These are phyloP conservation scores for Apamea sordens DNA, from an alignment of 2,888 invertebrate species.

Conservation along the genomic window DNA sequence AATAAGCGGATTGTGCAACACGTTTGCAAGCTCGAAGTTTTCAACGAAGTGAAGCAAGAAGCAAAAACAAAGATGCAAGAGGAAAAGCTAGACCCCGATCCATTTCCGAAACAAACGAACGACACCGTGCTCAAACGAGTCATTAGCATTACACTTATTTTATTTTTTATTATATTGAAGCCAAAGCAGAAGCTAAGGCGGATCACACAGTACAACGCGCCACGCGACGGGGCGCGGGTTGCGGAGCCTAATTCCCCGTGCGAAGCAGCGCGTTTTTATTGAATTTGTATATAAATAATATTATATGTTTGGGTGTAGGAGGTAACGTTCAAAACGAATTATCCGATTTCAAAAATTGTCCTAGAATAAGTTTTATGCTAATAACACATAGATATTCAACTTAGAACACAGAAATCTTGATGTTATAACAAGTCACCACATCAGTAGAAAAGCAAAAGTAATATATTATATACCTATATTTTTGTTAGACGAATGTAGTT, in stretches of 20 bases:
- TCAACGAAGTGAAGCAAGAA: slow-evolving; percentile 43
- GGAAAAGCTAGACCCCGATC: slow-evolving; percentile 68
- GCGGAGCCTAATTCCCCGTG: background rate
- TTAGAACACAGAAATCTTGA: background rate
- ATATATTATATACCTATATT: too few species aligned
- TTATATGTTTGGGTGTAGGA: background rate
- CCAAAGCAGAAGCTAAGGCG: slow-evolving; percentile 40
- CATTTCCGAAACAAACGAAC: slow-evolving; percentile 78
- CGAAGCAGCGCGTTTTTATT: background rate
- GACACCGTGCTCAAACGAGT: slow-evolving; percentile 72
- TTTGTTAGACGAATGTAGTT: background rate
- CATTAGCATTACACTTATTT: slow-evolving; percentile 74
- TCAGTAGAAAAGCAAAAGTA: background rate
- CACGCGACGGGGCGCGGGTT: background rate
- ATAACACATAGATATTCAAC: background rate
- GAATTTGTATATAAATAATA: background rate
- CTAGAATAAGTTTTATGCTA: background rate
- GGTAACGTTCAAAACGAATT: background rate
- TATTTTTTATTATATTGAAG: slow-evolving; percentile 41
- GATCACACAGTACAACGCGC: background rate
- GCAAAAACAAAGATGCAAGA: slow-evolving; percentile 54
- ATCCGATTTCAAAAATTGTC: background rate
- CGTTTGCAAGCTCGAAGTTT: slow-evolving; percentile 28
- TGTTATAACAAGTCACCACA: background rate
- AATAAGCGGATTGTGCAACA: slow-evolving; percentile 49